A percentile compares a stretch with the other conserved stretches of the same genome.
These are phyloP conservation scores for Diglossa cyanea DNA, from an alignment of 2,797 vertebrate species.

Conservation along the genomic window DNA sequence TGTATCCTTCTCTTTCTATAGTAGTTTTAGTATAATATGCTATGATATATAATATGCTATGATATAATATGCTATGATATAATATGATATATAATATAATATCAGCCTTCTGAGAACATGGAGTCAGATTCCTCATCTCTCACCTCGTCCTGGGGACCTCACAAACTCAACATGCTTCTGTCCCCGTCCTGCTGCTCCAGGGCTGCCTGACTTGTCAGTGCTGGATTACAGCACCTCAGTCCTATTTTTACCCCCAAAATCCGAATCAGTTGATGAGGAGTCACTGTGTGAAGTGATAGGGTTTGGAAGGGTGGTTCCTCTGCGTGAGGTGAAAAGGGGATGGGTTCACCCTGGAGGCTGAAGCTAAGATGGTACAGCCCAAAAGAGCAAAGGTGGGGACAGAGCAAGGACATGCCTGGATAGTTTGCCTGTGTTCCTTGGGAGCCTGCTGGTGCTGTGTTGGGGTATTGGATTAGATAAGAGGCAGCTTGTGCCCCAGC, in stretches of 20 bases:
- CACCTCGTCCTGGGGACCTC: background rate
- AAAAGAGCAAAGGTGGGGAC: background rate
- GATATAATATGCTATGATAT: no score
- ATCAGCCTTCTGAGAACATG: background rate
- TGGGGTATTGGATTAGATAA: background rate
- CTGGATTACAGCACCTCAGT: background rate
- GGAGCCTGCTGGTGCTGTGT: background rate
- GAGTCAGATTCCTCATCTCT: background rate
- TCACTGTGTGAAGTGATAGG: background rate
- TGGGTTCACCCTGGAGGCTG: background rate
- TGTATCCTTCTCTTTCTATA: background rate
- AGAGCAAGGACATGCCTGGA: background rate
- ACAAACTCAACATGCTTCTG: background rate
- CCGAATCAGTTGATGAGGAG: background rate
- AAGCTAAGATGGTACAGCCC: background rate
- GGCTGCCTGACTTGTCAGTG: background rate
- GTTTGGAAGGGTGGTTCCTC: background rate
- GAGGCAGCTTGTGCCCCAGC: background rate
- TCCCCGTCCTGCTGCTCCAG: background rate
- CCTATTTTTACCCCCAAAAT: background rate
- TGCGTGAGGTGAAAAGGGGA: background rate
- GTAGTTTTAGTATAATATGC: background rate
- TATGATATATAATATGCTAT: no score
- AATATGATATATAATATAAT: background rate
- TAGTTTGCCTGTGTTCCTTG: background rate